A percentile compares a stretch with the other conserved stretches of the same genome.
phyloP scores from a whole-genome alignment of 2,888 invertebrate species.

The Amblyteles armatorius region DNA sequence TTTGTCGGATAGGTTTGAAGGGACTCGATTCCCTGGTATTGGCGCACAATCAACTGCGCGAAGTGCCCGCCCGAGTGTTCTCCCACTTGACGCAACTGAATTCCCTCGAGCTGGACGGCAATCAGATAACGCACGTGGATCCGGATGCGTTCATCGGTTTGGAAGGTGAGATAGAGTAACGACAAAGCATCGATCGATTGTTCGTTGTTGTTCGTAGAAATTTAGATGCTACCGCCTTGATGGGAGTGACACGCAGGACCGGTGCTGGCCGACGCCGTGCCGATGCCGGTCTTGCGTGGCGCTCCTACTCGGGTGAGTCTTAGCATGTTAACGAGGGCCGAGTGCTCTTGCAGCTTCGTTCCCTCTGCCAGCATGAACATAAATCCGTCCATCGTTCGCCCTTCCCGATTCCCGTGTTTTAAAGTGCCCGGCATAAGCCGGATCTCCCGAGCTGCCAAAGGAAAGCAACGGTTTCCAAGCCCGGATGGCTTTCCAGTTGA shows the following conservation, averaged over 20 bases:
- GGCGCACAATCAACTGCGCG: slow-evolving; percentile 93
- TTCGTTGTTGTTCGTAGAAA: not conserved
- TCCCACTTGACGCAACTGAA: slow-evolving; percentile 92
- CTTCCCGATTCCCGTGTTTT: not conserved
- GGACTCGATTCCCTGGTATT: slow-evolving; percentile 94
- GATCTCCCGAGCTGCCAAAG: not conserved
- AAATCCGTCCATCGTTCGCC: no score
- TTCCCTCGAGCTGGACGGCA: slow-evolving; percentile 95
- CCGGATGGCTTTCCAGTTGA: not conserved
- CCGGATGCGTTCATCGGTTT: slow-evolving; percentile 94
- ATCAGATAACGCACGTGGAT: slow-evolving; percentile 92
- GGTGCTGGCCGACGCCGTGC: no score
- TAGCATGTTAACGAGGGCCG: no score
- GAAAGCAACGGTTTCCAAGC: not conserved
- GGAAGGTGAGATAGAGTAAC: slow-evolving; percentile 88
- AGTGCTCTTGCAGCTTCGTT: no score
- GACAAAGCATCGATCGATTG: not conserved
- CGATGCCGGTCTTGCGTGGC: no score
- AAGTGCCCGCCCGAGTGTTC: slow-evolving; percentile 93
- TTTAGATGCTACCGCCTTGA: not conserved
- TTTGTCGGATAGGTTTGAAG: slow-evolving; percentile 88
- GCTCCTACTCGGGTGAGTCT: no score
- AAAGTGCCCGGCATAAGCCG: not conserved
- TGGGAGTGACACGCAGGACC: not conserved
- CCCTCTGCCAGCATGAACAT: no score